Conservation (phyloP, 2,113 vertebrate species). For the human region DNA sequence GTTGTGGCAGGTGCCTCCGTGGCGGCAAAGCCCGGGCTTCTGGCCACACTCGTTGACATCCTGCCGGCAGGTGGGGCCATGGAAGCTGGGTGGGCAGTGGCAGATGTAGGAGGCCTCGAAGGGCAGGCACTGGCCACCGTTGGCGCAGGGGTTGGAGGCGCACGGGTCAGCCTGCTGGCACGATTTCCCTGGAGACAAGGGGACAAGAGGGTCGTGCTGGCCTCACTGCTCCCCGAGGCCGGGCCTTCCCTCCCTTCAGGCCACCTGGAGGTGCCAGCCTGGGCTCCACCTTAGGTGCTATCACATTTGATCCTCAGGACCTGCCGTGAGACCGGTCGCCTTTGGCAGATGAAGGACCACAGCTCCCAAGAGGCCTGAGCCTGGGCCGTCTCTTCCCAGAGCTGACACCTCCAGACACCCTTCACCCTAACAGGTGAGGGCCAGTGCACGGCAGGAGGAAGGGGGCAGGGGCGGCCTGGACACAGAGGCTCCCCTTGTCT, state of each 20-base stretch:
- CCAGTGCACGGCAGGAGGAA: fast-evolving
- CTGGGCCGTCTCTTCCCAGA: not conserved
- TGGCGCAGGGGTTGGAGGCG: conserved; percentile 96
- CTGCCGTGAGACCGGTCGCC: not conserved
- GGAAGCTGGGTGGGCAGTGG: conserved; percentile 89
- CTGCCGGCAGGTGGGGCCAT: conserved; percentile 93
- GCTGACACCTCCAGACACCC: not conserved
- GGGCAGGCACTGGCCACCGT: conserved; percentile 91
- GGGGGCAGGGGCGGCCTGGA: too few relatives aligned
- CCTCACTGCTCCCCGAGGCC: fast-evolving
- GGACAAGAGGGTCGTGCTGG: fast-evolving
- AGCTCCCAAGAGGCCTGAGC: not conserved
- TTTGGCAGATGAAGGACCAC: not conserved
- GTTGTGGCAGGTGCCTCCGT: conserved; percentile 91
- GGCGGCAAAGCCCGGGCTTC: conserved; percentile 85
- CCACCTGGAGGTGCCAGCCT: fast-evolving
- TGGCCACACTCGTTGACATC: conserved; percentile 93
- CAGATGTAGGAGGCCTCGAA: conserved; percentile 91
- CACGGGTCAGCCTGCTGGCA: conserved; percentile 96
- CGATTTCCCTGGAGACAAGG: conserved; percentile 86
- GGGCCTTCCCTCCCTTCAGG: not conserved
- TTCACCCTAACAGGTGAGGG: not conserved
- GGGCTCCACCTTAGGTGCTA: fast-evolving
- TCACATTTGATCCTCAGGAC: too few relatives aligned
- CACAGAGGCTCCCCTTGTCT: not conserved